Evolutionary conservation across 2,113 vertebrate species (phyloP), one percentile per base, ranked within the genome.

Genomic region (Hoplias malabaricus): DNA sequence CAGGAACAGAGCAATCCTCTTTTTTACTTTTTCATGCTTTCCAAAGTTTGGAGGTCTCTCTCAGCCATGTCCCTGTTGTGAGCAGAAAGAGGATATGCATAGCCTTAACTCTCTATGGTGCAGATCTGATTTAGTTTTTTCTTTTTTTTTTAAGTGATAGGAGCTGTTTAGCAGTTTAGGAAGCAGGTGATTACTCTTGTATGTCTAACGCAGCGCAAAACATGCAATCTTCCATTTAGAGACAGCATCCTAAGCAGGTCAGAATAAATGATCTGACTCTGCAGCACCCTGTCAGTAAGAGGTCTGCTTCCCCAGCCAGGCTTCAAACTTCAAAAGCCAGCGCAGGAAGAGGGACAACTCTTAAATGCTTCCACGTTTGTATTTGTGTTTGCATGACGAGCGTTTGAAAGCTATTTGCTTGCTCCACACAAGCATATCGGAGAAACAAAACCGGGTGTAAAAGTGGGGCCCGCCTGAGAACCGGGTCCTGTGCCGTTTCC

Each of bases 351-450:
- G 72, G 11, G 31, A 36, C 48, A 50, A 67, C 19, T 62, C n/a
- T 71, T 66, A 74, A 82, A 69, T 53, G n/a, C 36, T 78, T 78
- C n/a, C 42, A 54, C 54, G 23, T 62, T 62, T 27, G 38, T 14
- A 63, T 68, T 67, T 69, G 42, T 78, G 75, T 78, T 69, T 62
- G 23, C 73, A 54, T 79, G 77, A 69, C 54, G 63, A 59, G 27
- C 42, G 46, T 75, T 71, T 79, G 57, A 61, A 36, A 43, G 77
- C 33, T 7, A 73, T 43, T 65, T 65, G 59, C 63, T 79, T 72
- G 33, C 65, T 79, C 14, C 54, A 43, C 21, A 59, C 56, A 61
- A 31, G 34, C 62, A 57, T 16, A 36, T 33, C 53, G 61, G 57
- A 34, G 31, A 73, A 67, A 27, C 50, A 48, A 65, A 56, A 19